phyloP scores from a whole-genome alignment of 2,888 invertebrate genomes.

The Morpho achilles region DNA sequence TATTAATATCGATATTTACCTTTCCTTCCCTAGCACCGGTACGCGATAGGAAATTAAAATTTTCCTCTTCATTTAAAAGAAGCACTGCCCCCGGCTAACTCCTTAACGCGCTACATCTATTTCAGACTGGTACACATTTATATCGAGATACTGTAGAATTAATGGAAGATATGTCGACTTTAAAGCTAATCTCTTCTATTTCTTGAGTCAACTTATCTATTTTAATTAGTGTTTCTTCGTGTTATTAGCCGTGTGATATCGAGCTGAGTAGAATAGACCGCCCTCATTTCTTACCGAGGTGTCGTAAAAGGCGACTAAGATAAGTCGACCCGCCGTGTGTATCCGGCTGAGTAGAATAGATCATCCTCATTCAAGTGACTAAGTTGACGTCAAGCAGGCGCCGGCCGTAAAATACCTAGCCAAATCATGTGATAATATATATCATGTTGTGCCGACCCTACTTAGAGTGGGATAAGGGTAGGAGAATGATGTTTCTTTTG shows the following conservation, averaged over 20 bases:
- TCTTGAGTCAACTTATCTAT: not conserved
- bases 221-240: not conserved
- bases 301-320: too few relatives aligned
- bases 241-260: not conserved
- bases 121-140: constrained; percentile 31
- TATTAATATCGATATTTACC: constrained; percentile 9
- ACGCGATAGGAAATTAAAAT: constrained; percentile 79
- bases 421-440: too few relatives aligned
- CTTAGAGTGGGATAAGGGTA: too few relatives aligned
- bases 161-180: constrained; percentile 4
- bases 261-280: too few relatives aligned
- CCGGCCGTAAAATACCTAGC: too few relatives aligned
- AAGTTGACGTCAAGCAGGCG: too few relatives aligned
- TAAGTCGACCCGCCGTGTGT: too few relatives aligned
- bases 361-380: too few relatives aligned
- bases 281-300: too few relatives aligned
- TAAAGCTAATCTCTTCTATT: not conserved
- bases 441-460: too few relatives aligned
- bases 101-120: constrained; percentile 74
- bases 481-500: too few relatives aligned
- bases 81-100: constrained; percentile 70
- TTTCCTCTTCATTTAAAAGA: constrained; percentile 79
- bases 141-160: constrained; percentile 11
- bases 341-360: too few relatives aligned
- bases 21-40: constrained; percentile 49